Evolutionary conservation across 2,888 invertebrate genomes (phyloP), one percentile per base, ranked within the genome.

Genomic region (Hipparchia sbordonii): DNA sequence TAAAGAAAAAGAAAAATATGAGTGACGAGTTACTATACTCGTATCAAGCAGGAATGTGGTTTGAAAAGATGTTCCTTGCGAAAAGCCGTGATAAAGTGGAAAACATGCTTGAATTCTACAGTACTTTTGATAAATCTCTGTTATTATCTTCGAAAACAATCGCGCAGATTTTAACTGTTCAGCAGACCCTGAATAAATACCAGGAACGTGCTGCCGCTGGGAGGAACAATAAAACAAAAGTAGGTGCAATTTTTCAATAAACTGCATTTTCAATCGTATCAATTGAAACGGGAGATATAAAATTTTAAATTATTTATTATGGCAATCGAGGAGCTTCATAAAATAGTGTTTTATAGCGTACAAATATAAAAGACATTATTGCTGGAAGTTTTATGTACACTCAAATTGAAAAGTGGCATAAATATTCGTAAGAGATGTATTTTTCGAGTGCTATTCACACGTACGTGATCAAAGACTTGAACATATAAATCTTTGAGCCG

Each of bases 241-340:
- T 63, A 51, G 63, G 61, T 46, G 7, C 63, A 10, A 63, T 63
- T 63, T 63, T 51, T 63, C 67, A 73, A 73, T 73, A 67, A 71
- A 73, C 67, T 67, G 67, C 67, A 71, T 67, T 73, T 73, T 46
- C 63, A 71, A 67, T 48, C 23, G 51, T 61, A 70, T 62, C 54
- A 62, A 52, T 54, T 69, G 73, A 63, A 75, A 63, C 70, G 75
- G 62, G 73, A 62, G 68, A 71, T 57, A 72, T 73, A 73, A 75
- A 72, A 73, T 73, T 69, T 73, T 75, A 71, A 75, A 75, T 75
- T 73, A 75, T 75, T 75, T 73, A 73, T 75, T 73, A 75, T 56
- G 39, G 71, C 71, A 57, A 72, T 72, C 69, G 71, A 70, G 56
- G 67, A 56, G 70, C 62, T 63, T 74, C 72, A 67, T 74, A 71